These are phyloP conservation scores for Anser brachyrhynchus DNA, from an alignment of 2,113 vertebrate species.

Conservation along the genomic window DNA sequence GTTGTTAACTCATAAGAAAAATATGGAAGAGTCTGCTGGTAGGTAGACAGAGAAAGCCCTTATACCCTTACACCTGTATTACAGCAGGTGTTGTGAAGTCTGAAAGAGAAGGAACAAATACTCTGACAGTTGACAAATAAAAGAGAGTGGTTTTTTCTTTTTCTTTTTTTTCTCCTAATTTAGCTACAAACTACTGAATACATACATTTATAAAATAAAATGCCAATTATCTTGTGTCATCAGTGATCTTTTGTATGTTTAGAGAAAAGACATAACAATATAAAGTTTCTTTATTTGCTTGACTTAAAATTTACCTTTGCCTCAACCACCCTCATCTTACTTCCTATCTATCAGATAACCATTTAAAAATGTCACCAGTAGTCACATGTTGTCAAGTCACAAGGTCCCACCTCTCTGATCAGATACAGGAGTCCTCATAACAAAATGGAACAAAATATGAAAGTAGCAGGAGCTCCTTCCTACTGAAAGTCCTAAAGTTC, in stretches of 20 bases:
- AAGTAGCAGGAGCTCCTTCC: not conserved
- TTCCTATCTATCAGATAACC: not conserved
- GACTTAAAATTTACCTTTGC: not conserved
- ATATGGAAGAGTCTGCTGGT: not conserved
- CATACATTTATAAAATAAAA: not conserved
- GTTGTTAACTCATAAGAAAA: not conserved
- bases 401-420: not conserved
- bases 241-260: not conserved
- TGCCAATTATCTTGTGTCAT: rapidly evolving
- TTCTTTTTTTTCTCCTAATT: not conserved
- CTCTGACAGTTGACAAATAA: not conserved
- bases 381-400: not conserved
- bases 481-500: not conserved
- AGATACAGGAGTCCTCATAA: not conserved
- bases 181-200: not conserved
- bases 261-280: not conserved
- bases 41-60: not conserved
- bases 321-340: not conserved
- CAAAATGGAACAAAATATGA: not conserved
- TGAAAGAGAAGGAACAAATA: not conserved
- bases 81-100: not conserved
- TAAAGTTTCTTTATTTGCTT: not conserved
- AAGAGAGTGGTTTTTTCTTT: not conserved
- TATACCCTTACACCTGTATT: not conserved
- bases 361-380: not conserved